Evolutionary conservation across 2,797 vertebrate species (phyloP), one percentile per base, ranked within the genome.

Genomic region (Acanthurus tractus): DNA sequence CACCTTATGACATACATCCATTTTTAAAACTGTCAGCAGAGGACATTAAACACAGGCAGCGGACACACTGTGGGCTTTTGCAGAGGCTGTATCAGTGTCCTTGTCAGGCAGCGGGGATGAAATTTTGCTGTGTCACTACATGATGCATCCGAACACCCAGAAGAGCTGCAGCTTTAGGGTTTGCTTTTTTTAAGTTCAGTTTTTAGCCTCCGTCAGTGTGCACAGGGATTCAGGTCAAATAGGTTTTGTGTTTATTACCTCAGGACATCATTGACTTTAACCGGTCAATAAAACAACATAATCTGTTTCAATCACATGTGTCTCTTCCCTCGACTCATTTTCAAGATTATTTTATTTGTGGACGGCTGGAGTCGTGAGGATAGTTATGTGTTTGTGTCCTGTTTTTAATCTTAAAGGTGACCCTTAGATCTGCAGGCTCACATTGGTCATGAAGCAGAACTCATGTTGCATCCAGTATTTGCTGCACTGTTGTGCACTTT

Each of bases 401-500:
- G 2, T 29, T 29, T 29, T 29, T 29, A 4, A 29, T 46, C 36
- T 58, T 46, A 63, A 23, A 63, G 59, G 40, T 64, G 65, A 70
- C 59, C 58, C 13, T 58, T 52, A 63, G 29, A 61, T 44, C 12
- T 34, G 25, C 20, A 42, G 8, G 40, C 18, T 23, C 10, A 29
- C 25, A 29, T 29, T 29, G 25, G 2, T 29, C 25, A 29, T 29
- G 25, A 29, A 29, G 25, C 25, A 29, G 25, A 29, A 29, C 25
- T 29, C 25, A 29, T 29, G 25, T 29, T 29, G 25, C 25, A 29
- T 29, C 25, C 25, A 29, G 25, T 29, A 29, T 29, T 29, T 29
- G 25, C 25, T 29, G 25, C 25, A 29, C 25, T 29, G 2, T 29
- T 2, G 25, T 29, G 2, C 10, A 14, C 42, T 10, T 14, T 14